Base-by-base conservation (phyloP, 1,140 invertebrate genomes). In the Eriosoma lanigerum region DNA sequence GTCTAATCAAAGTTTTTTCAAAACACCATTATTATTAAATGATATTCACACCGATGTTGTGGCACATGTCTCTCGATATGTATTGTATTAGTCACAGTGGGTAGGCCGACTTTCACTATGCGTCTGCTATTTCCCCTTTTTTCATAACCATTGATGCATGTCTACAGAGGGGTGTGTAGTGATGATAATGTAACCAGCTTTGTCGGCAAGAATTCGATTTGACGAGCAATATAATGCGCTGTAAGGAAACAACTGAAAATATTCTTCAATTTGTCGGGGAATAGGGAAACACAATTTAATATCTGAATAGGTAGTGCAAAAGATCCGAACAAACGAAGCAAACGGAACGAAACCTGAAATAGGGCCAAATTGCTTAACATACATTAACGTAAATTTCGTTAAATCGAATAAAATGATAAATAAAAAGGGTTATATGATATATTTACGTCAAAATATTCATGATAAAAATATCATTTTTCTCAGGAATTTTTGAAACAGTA, bases 11-110 rank as follows among this genome's bases (percentile, higher is more conserved):
- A n/a, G n/a, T n/a, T n/a, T n/a, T n/a, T n/a, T n/a, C n/a, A n/a
- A n/a, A n/a, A n/a, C n/a, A n/a, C n/a, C n/a, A n/a, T n/a, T n/a
- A n/a, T 38, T 75, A 75, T 56, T 75, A 38, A 75, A 75, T 56
- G 56, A 56, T 38, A 60, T 46, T 60, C 32, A n/a, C 73, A 44
- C 29, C 48, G 54, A 58, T 24, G 29, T 29, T n/a, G 46, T 8
- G 17, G 50, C 73, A 60, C 73, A 76, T n/a, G 73, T 50, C 15
- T n/a, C 32, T 19, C 46, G 68, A 50, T 38, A 38, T 21, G 46
- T 76, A 58, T 76, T 78, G 75, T 78, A 62, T 78, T 78, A 78
- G 75, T 78, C 75, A 78, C 75, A 48, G 56, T 78, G 15, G 56
- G 75, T 78, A 29, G 62, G 62, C 75, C n/a, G 75, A 76, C 73